Conservation (phyloP, 2,113 vertebrate species). For the Bambusicola thoracicus region DNA sequence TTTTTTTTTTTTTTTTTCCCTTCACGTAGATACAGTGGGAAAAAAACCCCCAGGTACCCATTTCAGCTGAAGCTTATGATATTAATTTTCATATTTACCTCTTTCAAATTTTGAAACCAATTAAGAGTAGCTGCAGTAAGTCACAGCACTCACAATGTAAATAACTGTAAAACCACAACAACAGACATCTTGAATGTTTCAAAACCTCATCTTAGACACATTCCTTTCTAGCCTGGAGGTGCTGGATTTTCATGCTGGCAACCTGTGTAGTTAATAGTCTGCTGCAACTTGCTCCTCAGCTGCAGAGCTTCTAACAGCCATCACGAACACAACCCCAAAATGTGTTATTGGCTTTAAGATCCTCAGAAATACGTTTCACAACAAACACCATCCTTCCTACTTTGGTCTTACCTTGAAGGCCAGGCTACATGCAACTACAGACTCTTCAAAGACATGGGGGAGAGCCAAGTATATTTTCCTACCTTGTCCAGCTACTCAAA, state of each 20-base stretch:
- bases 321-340: neutral
- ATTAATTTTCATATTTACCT: fast-evolving
- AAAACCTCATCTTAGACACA: neutral
- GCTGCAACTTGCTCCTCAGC: neutral
- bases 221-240: neutral
- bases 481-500: neutral
- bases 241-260: neutral
- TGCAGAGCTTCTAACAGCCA: neutral
- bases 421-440: neutral
- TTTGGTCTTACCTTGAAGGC: neutral
- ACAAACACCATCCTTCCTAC: neutral
- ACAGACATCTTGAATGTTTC: neutral
- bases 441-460: neutral
- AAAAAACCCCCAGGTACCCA: neutral
- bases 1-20: neutral
- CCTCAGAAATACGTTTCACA: neutral
- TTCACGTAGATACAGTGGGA: neutral
- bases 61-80: neutral
- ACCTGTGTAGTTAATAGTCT: neutral
- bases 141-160: neutral
- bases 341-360: neutral
- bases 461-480: neutral
- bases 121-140: neutral
- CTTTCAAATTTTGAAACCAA: neutral
- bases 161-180: neutral